These are phyloP conservation scores for Coregonus suidteri DNA, from an alignment of 2,797 vertebrate genomes.

Conservation along the genomic window DNA sequence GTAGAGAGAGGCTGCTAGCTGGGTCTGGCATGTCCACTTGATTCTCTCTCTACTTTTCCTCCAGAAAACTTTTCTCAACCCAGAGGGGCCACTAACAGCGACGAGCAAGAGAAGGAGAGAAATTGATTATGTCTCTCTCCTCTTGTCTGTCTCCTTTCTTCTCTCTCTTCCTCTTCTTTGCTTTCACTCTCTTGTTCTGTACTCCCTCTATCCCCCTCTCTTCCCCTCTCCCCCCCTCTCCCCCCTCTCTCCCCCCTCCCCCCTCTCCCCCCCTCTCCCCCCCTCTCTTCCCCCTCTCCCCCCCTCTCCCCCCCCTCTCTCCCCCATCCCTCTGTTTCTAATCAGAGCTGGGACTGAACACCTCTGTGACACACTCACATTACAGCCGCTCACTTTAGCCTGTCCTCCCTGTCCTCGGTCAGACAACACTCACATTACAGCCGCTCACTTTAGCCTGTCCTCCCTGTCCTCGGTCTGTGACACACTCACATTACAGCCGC, in stretches of 20 bases:
- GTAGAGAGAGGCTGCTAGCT: constrained; percentile 3
- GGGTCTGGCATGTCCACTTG: constrained; percentile 19
- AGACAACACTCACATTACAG: constrained; percentile 29
- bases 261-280: background rate
- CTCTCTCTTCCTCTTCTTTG: constrained; percentile 29
- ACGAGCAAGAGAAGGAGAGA: constrained; percentile 26
- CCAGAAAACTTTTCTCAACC: constrained; percentile 1
- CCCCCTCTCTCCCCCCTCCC: constrained; percentile 9
- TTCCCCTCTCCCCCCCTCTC: background rate
- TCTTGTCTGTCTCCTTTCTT: constrained; percentile 13
- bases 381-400: constrained; percentile 29
- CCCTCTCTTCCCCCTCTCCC: no score
- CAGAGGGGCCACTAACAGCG: constrained; percentile 12
- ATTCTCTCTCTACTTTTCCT: constrained; percentile 39
- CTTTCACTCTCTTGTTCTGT: constrained; percentile 35
- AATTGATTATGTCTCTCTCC: constrained; percentile 8
- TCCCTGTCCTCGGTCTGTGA: constrained; percentile 46
- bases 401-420: constrained; percentile 43
- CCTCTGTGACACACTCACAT: no score
- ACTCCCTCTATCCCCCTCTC: constrained; percentile 25
- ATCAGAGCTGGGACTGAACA: constrained; percentile 65
- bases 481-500: constrained; percentile 1
- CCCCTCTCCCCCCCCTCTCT: no score
- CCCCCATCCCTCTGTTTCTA: constrained; percentile 31
- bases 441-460: constrained; percentile 30